phyloP scores from a whole-genome alignment of 2,113 vertebrate genomes.

The Pyxicephalus adspersus region DNA sequence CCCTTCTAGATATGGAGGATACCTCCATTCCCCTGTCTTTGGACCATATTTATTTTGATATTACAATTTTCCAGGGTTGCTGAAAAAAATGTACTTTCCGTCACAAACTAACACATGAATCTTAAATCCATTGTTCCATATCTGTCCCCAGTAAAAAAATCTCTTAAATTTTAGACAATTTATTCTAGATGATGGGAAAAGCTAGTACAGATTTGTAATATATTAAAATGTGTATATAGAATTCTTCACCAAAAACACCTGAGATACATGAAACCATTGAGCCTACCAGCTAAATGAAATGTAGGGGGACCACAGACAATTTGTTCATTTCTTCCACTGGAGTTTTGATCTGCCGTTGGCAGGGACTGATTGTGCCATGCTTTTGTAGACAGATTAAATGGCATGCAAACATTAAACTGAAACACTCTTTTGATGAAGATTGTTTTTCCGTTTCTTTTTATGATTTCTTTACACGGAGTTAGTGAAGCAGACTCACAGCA shows the following conservation, averaged over 20 bases:
- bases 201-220: background rate
- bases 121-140: too few relatives aligned
- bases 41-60: too few relatives aligned
- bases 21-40: too few relatives aligned
- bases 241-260: background rate
- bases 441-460: background rate
- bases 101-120: too few relatives aligned
- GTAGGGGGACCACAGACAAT: background rate
- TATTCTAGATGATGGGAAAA: too few relatives aligned
- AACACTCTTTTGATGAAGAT: background rate
- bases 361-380: constrained; percentile 1
- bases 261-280: background rate
- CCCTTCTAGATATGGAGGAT: too few relatives aligned
- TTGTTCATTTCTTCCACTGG: background rate
- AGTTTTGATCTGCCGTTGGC: background rate
- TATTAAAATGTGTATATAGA: background rate
- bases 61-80: too few relatives aligned
- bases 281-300: too few relatives aligned
- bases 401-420: constrained; percentile 1
- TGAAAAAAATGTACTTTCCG: too few relatives aligned
- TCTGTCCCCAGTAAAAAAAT: too few relatives aligned
- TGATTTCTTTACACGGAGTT: background rate
- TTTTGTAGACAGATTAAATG: constrained; percentile 27
- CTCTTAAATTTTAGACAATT: too few relatives aligned
- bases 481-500: constrained; percentile 31